phyloP scores from a whole-genome alignment of 2,888 invertebrate species.

The Agriopis aurantiaria region DNA sequence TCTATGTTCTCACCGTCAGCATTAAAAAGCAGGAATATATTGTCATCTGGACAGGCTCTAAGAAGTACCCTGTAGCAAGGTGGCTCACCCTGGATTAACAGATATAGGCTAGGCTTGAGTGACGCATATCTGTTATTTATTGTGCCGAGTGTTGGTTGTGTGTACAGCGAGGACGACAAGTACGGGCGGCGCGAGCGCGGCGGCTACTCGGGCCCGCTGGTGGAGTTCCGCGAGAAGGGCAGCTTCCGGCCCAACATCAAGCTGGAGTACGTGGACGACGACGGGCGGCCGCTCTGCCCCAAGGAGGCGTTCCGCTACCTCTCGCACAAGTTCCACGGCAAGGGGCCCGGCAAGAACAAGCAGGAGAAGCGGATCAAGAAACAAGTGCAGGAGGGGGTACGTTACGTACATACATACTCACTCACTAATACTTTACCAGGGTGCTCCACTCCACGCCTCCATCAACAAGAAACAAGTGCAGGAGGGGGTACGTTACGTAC shows the following conservation, averaged over 20 bases:
- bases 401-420: slow-evolving; percentile 40
- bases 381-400: slow-evolving; percentile 95
- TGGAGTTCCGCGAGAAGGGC: slow-evolving; percentile 96
- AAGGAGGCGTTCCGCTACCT: slow-evolving; percentile 99
- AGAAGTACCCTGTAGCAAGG: too few relatives aligned
- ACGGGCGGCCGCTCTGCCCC: slow-evolving; percentile 95
- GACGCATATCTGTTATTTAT: too few relatives aligned
- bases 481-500: slow-evolving; percentile 91
- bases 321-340: slow-evolving; percentile 99
- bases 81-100: too few relatives aligned
- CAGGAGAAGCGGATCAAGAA: slow-evolving; percentile 98
- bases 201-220: slow-evolving; percentile 90
- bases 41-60: too few relatives aligned
- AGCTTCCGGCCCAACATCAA: slow-evolving; percentile 97
- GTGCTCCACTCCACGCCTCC: too few relatives aligned
- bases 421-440: too few relatives aligned
- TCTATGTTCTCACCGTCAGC: too few relatives aligned
- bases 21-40: too few relatives aligned
- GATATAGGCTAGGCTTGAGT: too few relatives aligned
- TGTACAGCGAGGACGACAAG: slow-evolving; percentile 91
- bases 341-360: slow-evolving; percentile 99
- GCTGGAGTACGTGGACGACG: slow-evolving; percentile 98
- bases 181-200: slow-evolving; percentile 88
- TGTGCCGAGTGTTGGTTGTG: too few relatives aligned
- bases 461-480: slow-evolving; percentile 94